Conservation (phyloP, 2,888 invertebrate genomes). For the Cordylochernes scorpioides region DNA sequence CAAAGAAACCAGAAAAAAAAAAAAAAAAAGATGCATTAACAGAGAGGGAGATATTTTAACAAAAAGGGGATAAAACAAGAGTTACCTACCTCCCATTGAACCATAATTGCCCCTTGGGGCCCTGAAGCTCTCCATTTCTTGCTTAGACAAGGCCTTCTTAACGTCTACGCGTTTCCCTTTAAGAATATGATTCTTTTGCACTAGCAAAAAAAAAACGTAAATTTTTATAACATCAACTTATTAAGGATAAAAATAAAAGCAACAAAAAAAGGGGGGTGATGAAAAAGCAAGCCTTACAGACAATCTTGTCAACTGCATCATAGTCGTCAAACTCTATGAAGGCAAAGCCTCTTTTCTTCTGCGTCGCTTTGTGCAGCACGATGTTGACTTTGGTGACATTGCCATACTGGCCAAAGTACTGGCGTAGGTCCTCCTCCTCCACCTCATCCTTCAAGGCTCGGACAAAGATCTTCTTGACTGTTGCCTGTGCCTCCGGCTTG, state of each 20-base stretch:
- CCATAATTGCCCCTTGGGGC: no score
- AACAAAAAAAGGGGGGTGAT: no score
- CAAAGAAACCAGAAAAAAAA: no score
- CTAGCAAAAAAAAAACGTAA: background rate
- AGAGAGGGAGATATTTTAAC: no score
- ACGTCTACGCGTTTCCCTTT: slow-evolving; percentile 63
- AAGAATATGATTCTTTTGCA: slow-evolving; percentile 40
- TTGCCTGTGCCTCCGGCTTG: slow-evolving; percentile 68
- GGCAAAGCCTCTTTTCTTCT: slow-evolving; percentile 79
- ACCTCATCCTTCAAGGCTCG: slow-evolving; percentile 78
- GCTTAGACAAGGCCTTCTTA: slow-evolving; percentile 67
- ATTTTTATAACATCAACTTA: background rate
- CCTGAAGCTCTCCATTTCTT: slow-evolving; percentile 49
- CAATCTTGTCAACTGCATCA: slow-evolving; percentile 85
- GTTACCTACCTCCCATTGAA: no score
- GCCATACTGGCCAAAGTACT: slow-evolving; percentile 42
- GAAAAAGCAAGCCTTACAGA: no score
- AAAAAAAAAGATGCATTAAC: no score
- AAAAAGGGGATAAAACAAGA: no score
- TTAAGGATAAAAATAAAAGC: no score
- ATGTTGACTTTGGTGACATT: slow-evolving; percentile 53
- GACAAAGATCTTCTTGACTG: slow-evolving; percentile 79
- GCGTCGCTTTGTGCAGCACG: slow-evolving; percentile 70
- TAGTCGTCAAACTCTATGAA: slow-evolving; percentile 93
- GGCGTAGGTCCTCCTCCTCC: slow-evolving; percentile 58